Conservation (phyloP, 2,797 vertebrate species). For the Botia kubotai region DNA sequence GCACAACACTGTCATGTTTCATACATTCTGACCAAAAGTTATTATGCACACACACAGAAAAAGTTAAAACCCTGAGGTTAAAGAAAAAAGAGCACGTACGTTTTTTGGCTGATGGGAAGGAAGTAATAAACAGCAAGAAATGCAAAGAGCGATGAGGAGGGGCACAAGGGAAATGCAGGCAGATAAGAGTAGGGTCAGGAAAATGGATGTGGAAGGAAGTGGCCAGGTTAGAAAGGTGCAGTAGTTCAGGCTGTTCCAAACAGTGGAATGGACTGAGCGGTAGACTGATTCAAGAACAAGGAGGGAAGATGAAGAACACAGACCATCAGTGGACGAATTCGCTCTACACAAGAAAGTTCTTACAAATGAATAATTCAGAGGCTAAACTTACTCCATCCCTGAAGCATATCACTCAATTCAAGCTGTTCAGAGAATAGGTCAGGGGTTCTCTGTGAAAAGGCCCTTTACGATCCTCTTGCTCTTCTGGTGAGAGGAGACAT, state of each 20-base stretch:
- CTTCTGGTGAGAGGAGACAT: constrained; percentile 66
- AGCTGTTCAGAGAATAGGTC: constrained; percentile 74
- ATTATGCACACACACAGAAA: not conserved
- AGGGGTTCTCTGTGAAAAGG: constrained; percentile 58
- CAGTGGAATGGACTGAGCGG: not conserved
- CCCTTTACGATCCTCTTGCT: constrained; percentile 67
- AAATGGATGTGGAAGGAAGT: constrained; percentile 68
- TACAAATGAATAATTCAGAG: constrained; percentile 78
- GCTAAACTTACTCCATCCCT: constrained; percentile 60
- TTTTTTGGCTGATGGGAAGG: constrained; percentile 6
- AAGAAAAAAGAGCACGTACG: constrained; percentile 7
- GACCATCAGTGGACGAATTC: constrained; percentile 65
- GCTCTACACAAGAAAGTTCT: constrained; percentile 74
- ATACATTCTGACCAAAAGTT: constrained; percentile 9
- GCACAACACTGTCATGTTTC: constrained; percentile 36
- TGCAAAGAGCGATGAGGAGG: not conserved
- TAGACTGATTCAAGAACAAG: not conserved
- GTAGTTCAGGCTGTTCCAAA: not conserved
- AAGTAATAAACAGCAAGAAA: constrained; percentile 16
- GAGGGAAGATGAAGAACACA: constrained; percentile 61
- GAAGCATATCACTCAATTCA: constrained; percentile 31
- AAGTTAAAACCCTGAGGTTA: constrained; percentile 16
- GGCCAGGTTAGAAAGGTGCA: constrained; percentile 18
- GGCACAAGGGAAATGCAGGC: not conserved
- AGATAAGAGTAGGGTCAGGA: not conserved